Evolutionary conservation across 2,888 invertebrate genomes (phyloP), one percentile per base, ranked within the genome.

Genomic region (Bombylius major): DNA sequence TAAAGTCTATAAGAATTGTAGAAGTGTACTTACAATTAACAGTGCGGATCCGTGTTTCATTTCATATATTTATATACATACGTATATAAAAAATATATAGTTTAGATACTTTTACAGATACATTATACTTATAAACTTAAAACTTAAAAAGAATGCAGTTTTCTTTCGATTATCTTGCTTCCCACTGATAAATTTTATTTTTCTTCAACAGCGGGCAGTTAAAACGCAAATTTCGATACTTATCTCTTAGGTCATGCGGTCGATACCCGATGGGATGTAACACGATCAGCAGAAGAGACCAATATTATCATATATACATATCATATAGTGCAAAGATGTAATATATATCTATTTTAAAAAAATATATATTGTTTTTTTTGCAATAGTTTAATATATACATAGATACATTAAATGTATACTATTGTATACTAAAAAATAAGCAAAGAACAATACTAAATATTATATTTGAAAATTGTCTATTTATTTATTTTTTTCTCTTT

Each of bases 201-300:
- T 50, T 51, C 51, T 53, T 54, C 49, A 51, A 55, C 14, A 33
- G 54, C 54, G 54, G 54, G 54, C 59, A 56, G 54, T 57, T 59
- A 59, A 59, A 57, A 56, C 55, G 54, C 54, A 58, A 58, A 57
- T 56, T 55, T 56, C 51, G 57, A 57, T 59, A 53, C 51, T 59
- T 56, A 57, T 59, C 57, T 57, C 31, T 50, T 50, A 56, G 58
- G 58, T 59, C 59, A 59, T 58, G 56, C 58, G 56, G 58, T 59
- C 58, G 59, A 59, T 55, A 58, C 59, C 53, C 59, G 53, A 59
- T 59, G 55, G 59, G 59, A 56, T 54, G 58, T 56, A 56, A 58
- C 59, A 59, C 59, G 59, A 59, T 58, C 50, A 42, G 8, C 11
- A 11, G 12, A 4, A 11, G 39, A 42, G 39, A 42, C 11, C 23